Percentiles rank a stretch among this genome's conserved stretches.
Conservation (phyloP, 2,113 vertebrate genomes). For the Sisor rabdophorus region DNA sequence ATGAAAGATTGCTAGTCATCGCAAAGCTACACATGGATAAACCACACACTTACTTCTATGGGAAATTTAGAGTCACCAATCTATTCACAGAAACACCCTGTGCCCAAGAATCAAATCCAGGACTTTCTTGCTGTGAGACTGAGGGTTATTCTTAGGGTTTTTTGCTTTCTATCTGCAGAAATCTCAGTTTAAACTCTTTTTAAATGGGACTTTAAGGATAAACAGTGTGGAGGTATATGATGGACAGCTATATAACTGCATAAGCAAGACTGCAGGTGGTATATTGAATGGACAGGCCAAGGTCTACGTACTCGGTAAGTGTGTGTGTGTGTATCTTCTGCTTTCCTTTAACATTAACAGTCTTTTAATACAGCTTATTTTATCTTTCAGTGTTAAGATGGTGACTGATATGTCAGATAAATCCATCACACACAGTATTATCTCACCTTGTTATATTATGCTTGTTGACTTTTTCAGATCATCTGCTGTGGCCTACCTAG, state of each 20-base stretch:
- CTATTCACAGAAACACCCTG: no score
- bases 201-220: slow-evolving; percentile 88
- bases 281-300: slow-evolving; percentile 77
- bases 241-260: slow-evolving; percentile 79
- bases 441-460: neutral
- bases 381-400: neutral
- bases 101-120: no score
- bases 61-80: no score
- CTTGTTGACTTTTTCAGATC: slow-evolving; percentile 4
- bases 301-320: slow-evolving; percentile 82
- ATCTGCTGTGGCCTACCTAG: neutral
- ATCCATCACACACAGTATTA: neutral
- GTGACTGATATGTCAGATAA: slow-evolving; percentile 12
- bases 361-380: slow-evolving; percentile 1
- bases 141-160: no score
- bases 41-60: no score
- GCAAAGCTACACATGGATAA: no score
- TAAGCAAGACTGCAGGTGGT: slow-evolving; percentile 78
- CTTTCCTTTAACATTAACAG: slow-evolving; percentile 4
- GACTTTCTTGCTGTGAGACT: no score
- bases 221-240: slow-evolving; percentile 94
- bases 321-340: slow-evolving; percentile 6
- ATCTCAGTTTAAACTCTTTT: slow-evolving; percentile 78
- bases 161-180: slow-evolving; percentile 67
- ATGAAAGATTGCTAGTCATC: no score